phyloP scores from a whole-genome alignment of 2,797 vertebrate species.

The Lacerta viridis region DNA sequence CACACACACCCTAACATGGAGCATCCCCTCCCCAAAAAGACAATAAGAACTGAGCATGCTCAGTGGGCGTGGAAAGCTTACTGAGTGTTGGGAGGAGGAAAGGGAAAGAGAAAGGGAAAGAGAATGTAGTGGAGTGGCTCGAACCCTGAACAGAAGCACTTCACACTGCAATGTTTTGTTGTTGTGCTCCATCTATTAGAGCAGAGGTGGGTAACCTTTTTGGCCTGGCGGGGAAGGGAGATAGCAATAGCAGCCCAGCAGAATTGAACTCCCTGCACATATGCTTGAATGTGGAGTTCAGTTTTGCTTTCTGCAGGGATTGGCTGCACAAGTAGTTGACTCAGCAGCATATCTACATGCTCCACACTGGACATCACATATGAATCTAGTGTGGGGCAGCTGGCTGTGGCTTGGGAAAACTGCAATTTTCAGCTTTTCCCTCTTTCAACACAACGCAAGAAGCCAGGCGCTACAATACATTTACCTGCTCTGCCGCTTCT shows the following conservation, averaged over 20 bases:
- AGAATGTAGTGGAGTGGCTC: background rate
- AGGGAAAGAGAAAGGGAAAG: background rate
- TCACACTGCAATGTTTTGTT: background rate
- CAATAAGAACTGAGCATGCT: background rate
- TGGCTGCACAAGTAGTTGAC: no score
- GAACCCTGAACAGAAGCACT: background rate
- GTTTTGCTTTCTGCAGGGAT: no score
- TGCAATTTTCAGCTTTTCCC: background rate
- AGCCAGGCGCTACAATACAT: constrained; percentile 49
- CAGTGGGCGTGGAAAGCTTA: background rate
- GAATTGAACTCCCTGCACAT: no score
- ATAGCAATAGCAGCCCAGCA: no score
- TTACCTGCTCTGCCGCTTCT: constrained; percentile 94
- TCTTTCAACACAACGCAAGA: background rate
- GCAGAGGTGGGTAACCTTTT: no score
- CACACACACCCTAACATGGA: background rate
- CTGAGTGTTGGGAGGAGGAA: background rate
- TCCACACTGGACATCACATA: no score
- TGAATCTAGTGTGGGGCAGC: no score
- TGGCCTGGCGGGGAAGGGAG: no score
- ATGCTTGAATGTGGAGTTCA: no score
- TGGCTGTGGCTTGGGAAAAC: background rate
- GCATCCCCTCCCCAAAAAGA: background rate
- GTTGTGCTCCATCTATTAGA: background rate
- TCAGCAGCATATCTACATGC: no score